A percentile compares a stretch with the other conserved stretches of the same genome.
phyloP scores from a whole-genome alignment of 2,113 vertebrate species.

The Ellobius talpinus region DNA sequence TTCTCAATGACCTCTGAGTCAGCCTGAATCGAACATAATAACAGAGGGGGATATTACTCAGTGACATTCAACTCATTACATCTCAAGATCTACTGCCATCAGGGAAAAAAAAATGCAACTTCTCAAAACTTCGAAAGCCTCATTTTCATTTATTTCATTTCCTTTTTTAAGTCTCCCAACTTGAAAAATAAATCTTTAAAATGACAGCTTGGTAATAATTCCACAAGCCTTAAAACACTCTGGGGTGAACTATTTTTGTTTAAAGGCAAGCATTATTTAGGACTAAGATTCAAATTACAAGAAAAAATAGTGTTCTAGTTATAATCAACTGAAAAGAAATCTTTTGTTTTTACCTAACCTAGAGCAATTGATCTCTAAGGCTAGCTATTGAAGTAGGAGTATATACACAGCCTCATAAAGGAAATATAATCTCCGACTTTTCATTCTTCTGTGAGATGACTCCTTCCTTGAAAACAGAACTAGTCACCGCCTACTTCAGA shows the following conservation, averaged over 20 bases:
- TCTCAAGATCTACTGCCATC: conserved; percentile 30
- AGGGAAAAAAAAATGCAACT: background rate
- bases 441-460: background rate
- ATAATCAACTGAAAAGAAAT: background rate
- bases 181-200: conserved; percentile 35
- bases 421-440: background rate
- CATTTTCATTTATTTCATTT: conserved; percentile 39
- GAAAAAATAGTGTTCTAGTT: background rate
- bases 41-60: conserved; percentile 50
- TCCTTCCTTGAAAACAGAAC: background rate
- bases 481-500: background rate
- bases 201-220: background rate
- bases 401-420: background rate
- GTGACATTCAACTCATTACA: background rate
- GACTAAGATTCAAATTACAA: conserved; percentile 43
- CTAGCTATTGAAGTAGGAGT: background rate
- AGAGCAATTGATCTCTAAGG: background rate
- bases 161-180: background rate
- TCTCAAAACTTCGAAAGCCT: conserved; percentile 21
- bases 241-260: conserved; percentile 6
- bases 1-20: conserved; percentile 89
- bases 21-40: conserved; percentile 86
- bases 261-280: background rate
- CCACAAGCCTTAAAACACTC: conserved; percentile 16
- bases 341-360: conserved; percentile 2